Evolutionary conservation across 2,797 vertebrate genomes (phyloP).

Genomic region (Percopsis omiscomaycus): DNA sequence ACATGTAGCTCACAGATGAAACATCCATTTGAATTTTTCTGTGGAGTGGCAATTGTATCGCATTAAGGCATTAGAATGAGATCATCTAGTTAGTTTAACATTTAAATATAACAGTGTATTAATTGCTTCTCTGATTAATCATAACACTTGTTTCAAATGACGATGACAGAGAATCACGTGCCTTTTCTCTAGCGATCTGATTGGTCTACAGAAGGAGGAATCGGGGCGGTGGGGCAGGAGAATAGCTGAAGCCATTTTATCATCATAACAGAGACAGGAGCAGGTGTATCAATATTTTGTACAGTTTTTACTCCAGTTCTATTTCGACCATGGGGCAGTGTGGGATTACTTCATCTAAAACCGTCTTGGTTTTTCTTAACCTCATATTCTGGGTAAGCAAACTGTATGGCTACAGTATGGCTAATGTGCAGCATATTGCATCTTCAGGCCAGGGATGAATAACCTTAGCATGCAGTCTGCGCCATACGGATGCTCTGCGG

Average conservation of each 20-base stretch:
- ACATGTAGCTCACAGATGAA: neutral
- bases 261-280: constrained; percentile 53
- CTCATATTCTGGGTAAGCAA: constrained; percentile 96
- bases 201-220: constrained; percentile 52
- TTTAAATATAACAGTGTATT: too few species aligned
- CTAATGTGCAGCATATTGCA: constrained; percentile 43
- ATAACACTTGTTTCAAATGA: constrained; percentile 49
- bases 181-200: constrained; percentile 17
- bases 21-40: neutral
- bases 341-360: constrained; percentile 97
- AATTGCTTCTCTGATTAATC: neutral
- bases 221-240: constrained; percentile 46
- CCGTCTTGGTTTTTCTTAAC: constrained; percentile 95
- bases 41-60: neutral
- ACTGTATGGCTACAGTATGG: constrained; percentile 1
- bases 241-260: constrained; percentile 75
- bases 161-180: constrained; percentile 55
- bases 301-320: constrained; percentile 18
- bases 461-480: constrained; percentile 58
- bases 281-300: constrained; percentile 58
- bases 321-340: constrained; percentile 87
- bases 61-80: too few species aligned
- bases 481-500: constrained; percentile 55
- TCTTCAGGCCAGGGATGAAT: constrained; percentile 38
- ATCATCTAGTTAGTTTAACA: too few species aligned